Conservation (phyloP, 2,797 vertebrate species). For the Sebastes nivosus region DNA sequence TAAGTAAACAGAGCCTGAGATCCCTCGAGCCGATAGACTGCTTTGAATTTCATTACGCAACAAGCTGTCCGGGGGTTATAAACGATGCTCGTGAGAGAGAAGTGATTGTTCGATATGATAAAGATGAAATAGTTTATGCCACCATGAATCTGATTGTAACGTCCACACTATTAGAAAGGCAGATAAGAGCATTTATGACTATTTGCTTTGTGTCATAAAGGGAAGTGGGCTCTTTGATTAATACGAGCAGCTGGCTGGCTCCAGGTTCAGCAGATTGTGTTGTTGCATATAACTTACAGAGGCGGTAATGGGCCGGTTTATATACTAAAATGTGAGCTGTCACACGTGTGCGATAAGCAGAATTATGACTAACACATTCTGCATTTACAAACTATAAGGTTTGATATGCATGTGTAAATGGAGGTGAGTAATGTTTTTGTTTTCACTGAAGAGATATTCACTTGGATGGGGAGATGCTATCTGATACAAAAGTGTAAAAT, state of each 20-base stretch:
- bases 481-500: constrained; percentile 53
- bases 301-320: constrained; percentile 63
- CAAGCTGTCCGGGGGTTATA: constrained; percentile 87
- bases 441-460: constrained; percentile 54
- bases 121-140: constrained; percentile 91
- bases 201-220: constrained; percentile 78
- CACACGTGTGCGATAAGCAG: constrained; percentile 71
- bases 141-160: constrained; percentile 94
- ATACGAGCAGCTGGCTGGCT: constrained; percentile 64
- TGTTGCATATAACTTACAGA: constrained; percentile 66
- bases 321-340: constrained; percentile 68
- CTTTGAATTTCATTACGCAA: constrained; percentile 87
- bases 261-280: constrained; percentile 61
- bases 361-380: constrained; percentile 67
- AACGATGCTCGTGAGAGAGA: constrained; percentile 88
- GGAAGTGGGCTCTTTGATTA: constrained; percentile 79
- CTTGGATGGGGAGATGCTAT: constrained; percentile 60
- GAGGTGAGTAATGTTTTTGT: constrained; percentile 71
- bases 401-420: constrained; percentile 71
- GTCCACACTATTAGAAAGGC: constrained; percentile 83
- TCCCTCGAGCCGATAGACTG: constrained; percentile 77
- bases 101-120: constrained; percentile 87
- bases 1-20: constrained; percentile 76
- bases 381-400: constrained; percentile 52
- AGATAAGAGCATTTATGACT: constrained; percentile 80